Percentiles rank a stretch among this genome's conserved stretches.
phyloP scores from a whole-genome alignment of 1,140 invertebrate species.

The Drosophila athabasca region DNA sequence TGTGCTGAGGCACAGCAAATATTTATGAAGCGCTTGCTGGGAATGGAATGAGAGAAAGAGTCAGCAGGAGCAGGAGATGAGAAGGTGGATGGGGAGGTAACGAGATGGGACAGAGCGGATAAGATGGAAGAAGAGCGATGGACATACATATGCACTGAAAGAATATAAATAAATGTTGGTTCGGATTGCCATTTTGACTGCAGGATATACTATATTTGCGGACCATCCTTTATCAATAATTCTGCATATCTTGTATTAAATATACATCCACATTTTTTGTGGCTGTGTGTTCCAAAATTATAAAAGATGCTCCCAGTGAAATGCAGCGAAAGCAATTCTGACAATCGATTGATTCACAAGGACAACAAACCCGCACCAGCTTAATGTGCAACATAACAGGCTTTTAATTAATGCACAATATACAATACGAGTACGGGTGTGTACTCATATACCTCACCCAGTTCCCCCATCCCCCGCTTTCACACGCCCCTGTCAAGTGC shows the following conservation, averaged over 20 bases:
- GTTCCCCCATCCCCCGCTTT: background rate
- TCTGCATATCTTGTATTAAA: too few relatives aligned
- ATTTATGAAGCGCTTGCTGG: conserved; percentile 71
- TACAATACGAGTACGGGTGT: conserved; percentile 17
- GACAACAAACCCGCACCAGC: conserved; percentile 43
- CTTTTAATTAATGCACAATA: conserved; percentile 79
- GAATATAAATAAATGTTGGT: too few relatives aligned
- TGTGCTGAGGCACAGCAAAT: conserved; percentile 74
- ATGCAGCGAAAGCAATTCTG: conserved; percentile 38
- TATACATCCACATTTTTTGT: background rate
- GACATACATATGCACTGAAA: too few relatives aligned
- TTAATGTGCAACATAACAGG: conserved; percentile 63
- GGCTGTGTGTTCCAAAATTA: conserved; percentile 1
- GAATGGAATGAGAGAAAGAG: conserved; percentile 24
- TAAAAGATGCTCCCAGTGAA: conserved; percentile 5
- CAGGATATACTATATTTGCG: too few relatives aligned
- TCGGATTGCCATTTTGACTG: too few relatives aligned
- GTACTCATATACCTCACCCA: background rate
- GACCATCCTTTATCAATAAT: too few relatives aligned
- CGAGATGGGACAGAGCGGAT: background rate
- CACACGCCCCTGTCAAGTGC: conserved; percentile 50
- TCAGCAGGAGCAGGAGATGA: background rate
- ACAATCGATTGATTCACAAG: conserved; percentile 76
- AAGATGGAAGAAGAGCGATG: background rate
- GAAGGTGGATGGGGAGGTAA: background rate